A percentile compares a stretch with the other conserved stretches of the same genome.
Conservation (phyloP, 2,797 vertebrate genomes). For the Scomberomorus guttatus region DNA sequence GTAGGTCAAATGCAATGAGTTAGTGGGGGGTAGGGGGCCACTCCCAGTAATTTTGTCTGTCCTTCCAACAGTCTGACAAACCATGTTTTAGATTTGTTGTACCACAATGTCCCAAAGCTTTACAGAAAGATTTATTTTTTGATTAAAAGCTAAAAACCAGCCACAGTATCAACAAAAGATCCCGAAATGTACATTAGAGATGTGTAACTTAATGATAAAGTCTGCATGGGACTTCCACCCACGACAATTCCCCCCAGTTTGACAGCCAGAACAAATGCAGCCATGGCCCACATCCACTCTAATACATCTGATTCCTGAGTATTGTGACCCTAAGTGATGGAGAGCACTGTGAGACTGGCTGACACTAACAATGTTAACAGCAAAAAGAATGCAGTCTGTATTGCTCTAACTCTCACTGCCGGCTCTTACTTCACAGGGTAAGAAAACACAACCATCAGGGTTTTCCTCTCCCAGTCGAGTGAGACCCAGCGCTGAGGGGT, state of each 20-base stretch:
- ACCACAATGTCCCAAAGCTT: background rate
- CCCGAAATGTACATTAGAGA: slow-evolving; percentile 30
- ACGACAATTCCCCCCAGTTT: slow-evolving; percentile 2
- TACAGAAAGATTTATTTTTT: background rate
- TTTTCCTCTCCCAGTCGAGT: slow-evolving; percentile 70
- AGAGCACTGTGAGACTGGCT: slow-evolving; percentile 74
- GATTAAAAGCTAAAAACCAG: slow-evolving; percentile 5
- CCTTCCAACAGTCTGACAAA: background rate
- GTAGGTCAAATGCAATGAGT: background rate
- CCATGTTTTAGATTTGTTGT: background rate
- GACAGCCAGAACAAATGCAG: slow-evolving; percentile 77
- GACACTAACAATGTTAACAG: slow-evolving; percentile 85
- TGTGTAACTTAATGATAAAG: slow-evolving; percentile 43
- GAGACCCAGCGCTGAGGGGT: slow-evolving; percentile 68
- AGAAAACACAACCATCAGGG: slow-evolving; percentile 66
- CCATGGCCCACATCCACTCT: slow-evolving; percentile 64
- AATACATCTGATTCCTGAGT: slow-evolving; percentile 76
- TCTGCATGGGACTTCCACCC: slow-evolving; percentile 12
- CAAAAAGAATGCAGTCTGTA: slow-evolving; percentile 67
- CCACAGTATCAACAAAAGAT: slow-evolving; percentile 29
- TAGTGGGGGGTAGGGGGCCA: background rate
- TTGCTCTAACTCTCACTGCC: slow-evolving; percentile 67
- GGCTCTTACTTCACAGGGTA: slow-evolving; percentile 59
- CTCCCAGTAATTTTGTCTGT: background rate
- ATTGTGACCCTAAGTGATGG: slow-evolving; percentile 85